Evolutionary conservation across 1,140 invertebrate genomes (phyloP), one percentile per base, ranked within the genome.

Genomic region (Caenorhabditis tropicalis): DNA sequence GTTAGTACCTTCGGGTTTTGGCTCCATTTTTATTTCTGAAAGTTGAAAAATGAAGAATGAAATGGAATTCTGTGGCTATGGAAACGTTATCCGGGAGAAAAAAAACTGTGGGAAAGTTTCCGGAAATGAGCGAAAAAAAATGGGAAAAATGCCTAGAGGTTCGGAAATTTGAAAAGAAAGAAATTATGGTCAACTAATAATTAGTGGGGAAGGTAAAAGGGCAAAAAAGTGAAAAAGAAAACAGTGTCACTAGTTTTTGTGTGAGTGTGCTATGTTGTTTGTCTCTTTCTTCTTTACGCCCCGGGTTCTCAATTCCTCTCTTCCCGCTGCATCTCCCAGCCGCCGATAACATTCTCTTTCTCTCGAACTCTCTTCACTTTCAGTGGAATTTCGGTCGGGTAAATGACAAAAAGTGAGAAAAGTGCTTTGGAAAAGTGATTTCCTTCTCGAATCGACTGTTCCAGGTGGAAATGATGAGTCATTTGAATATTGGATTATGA

Each of bases 251-350:
- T 56, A 1, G 6, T 51, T 6, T 58, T 58, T 65, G 33, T 65
- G 58, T 65, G 49, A 4, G 49, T 51, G 58, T 65, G 58, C 58
- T 36, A 39, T 65, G 58, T 36, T 65, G 58, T 65, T 65, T 65
- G 58, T 65, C 58, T 36, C 58, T 58, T 16, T 65, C 53, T 56
- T 56, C 53, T 65, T n/a, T 36, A 36, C 33, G 12, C 21, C 58
- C 58, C 33, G 58, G 5, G n/a, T 60, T 60, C 56, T 60, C 24
- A 31, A 60, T 60, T 60, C n/a, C n/a, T 6, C 31, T 5, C 58
- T 39, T 65, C 58, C 58, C 58, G 58, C 58, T 36, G 58, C 58
- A 65, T 65, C 58, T 65, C 58, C 58, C 58, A 65, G 31, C 29
- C n/a, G n/a, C n/a, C 58, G 16, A 65, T 65, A 65, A 65, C 58